phyloP scores from a whole-genome alignment of 2,113 vertebrate genomes.

The Podocnemis expansa region DNA sequence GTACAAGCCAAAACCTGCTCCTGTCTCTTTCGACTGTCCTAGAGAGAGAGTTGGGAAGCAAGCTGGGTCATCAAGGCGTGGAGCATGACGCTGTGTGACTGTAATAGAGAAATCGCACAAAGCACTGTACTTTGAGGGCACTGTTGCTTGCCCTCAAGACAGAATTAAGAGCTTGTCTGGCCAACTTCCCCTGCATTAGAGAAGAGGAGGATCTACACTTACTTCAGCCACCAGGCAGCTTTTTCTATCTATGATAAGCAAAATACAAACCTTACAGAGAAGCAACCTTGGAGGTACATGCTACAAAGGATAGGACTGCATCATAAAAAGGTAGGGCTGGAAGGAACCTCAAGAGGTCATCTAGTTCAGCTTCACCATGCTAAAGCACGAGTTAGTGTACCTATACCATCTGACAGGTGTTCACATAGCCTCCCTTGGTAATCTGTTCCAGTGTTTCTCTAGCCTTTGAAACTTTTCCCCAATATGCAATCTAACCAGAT shows the following conservation, averaged over 20 bases:
- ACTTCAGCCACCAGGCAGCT: accelerated
- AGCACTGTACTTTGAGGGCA: not conserved
- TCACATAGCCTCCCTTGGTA: not conserved
- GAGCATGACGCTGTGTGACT: accelerated
- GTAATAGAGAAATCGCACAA: not conserved
- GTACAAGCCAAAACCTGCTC: conserved; percentile 43
- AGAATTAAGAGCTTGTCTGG: not conserved
- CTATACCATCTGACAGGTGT: not conserved
- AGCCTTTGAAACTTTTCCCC: not conserved
- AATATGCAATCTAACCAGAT: not conserved
- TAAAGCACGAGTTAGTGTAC: not conserved
- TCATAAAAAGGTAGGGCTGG: not conserved
- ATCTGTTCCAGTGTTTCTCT: not conserved
- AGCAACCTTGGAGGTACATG: not conserved
- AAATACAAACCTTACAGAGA: not conserved
- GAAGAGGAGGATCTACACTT: accelerated
- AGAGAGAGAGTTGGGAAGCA: not conserved
- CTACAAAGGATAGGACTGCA: not conserved
- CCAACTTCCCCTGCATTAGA: not conserved
- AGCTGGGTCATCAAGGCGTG: not conserved
- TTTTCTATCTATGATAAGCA: not conserved
- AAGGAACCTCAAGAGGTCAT: not conserved
- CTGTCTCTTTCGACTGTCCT: conserved; percentile 5
- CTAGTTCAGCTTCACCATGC: not conserved
- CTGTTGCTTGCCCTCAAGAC: conserved; percentile 30